phyloP scores from a whole-genome alignment of 92 coral and sea anemone species.

The Parazoanthus swiftii region DNA sequence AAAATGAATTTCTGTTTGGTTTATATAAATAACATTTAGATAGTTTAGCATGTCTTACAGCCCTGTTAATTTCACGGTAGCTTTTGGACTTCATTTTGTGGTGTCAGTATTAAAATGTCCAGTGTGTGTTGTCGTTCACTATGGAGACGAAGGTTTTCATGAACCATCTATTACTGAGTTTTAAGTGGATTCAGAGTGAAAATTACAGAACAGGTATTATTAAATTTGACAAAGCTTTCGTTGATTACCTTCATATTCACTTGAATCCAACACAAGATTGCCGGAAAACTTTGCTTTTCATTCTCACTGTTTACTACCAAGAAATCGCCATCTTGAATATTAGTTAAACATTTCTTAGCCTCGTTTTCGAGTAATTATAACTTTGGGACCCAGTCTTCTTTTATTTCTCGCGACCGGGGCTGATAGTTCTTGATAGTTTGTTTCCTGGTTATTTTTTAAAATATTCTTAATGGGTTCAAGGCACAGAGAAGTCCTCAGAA shows the following conservation, averaged over 20 bases:
- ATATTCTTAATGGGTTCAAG: too few relatives aligned
- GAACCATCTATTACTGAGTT: background rate
- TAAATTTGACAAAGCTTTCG: background rate
- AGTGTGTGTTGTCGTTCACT: slow-evolving; percentile 29
- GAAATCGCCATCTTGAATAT: slow-evolving; percentile 35
- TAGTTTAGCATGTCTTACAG: background rate
- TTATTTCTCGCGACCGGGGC: background rate
- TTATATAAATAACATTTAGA: background rate
- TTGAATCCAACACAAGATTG: slow-evolving; percentile 12
- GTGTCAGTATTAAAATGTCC: background rate
- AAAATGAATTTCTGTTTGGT: too few relatives aligned
- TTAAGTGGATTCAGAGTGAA: background rate
- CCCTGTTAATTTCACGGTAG: background rate
- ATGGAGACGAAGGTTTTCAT: slow-evolving; percentile 30
- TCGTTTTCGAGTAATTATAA: slow-evolving; percentile 17
- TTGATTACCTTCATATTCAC: slow-evolving; percentile 25
- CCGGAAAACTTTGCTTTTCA: background rate
- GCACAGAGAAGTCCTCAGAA: too few relatives aligned
- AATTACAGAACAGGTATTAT: too few relatives aligned
- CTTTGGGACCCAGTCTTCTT: slow-evolving; percentile 4
- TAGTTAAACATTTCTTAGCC: background rate
- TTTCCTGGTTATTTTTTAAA: too few relatives aligned
- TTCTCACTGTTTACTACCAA: slow-evolving; percentile 18
- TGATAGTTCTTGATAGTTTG: too few relatives aligned
- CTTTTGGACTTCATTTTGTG: background rate